Percentiles rank a stretch among this genome's conserved stretches.
These are phyloP conservation scores for Pteropus rufus DNA, from an alignment of 2,797 vertebrate species.

Conservation along the genomic window DNA sequence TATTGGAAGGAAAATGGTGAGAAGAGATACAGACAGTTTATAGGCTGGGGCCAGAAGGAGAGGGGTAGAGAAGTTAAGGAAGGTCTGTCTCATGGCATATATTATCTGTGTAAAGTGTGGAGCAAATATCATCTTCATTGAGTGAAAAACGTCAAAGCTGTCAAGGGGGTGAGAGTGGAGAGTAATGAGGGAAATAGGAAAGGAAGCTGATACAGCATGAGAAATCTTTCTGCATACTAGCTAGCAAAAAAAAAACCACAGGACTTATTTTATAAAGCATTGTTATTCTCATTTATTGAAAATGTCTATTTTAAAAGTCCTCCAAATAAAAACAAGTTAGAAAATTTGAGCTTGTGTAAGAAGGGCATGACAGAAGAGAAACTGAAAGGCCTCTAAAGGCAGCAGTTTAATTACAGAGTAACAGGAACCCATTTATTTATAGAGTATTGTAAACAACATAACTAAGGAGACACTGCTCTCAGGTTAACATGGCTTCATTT, in stretches of 20 bases:
- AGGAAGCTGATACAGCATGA: background rate
- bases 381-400: conserved; percentile 78
- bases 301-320: conserved; percentile 86
- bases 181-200: background rate
- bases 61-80: background rate
- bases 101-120: background rate
- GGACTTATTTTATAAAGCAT: conserved; percentile 72
- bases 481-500: conserved; percentile 84
- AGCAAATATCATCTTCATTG: background rate
- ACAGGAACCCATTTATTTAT: conserved; percentile 81
- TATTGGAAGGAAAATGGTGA: background rate
- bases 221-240: background rate
- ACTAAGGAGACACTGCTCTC: conserved; percentile 80
- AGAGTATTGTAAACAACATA: conserved; percentile 84
- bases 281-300: conserved; percentile 85
- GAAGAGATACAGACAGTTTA: background rate
- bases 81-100: background rate
- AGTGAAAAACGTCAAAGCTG: background rate
- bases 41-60: background rate
- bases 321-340: conserved; percentile 86
- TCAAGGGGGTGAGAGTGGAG: background rate
- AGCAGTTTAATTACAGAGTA: conserved; percentile 78
- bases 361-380: conserved; percentile 76
- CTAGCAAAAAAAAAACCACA: background rate
- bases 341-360: conserved; percentile 83